Evolutionary conservation across 2,113 vertebrate species (phyloP).

Genomic region (Rhinolophus sinicus): DNA sequence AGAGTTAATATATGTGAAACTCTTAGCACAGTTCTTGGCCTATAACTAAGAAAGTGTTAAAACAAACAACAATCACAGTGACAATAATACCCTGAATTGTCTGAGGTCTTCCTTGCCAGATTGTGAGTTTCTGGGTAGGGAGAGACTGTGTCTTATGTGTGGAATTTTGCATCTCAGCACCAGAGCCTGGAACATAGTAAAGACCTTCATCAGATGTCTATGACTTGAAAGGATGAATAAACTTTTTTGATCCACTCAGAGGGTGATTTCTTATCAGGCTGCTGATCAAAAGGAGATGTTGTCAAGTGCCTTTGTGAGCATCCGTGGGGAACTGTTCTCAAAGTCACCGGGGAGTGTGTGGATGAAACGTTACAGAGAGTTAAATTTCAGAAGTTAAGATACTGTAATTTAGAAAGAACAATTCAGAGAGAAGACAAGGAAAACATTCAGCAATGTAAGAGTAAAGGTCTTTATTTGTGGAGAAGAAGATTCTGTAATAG

Average conservation of each 20-base stretch:
- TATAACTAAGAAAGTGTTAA: background rate
- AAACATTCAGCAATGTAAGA: slow-evolving; percentile 11
- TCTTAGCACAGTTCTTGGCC: background rate
- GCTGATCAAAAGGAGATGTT: background rate
- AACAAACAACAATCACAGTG: background rate
- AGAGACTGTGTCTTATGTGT: background rate
- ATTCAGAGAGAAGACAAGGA: slow-evolving; percentile 21
- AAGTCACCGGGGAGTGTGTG: background rate
- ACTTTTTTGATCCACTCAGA: background rate
- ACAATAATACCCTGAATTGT: background rate
- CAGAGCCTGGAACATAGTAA: background rate
- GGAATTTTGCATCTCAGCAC: background rate
- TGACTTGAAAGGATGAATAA: background rate
- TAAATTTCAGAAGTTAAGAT: slow-evolving; percentile 43
- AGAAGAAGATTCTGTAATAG: background rate
- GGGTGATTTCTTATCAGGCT: background rate
- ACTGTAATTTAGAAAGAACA: slow-evolving; percentile 36
- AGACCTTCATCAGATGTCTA: background rate
- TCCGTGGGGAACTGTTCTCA: background rate
- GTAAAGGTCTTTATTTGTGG: background rate
- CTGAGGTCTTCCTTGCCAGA: background rate
- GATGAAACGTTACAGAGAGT: slow-evolving; percentile 23
- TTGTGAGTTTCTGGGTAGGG: background rate
- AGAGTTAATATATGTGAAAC: background rate
- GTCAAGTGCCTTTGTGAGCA: background rate